Evolutionary conservation across 2,888 invertebrate species (phyloP), one percentile per base, ranked within the genome.

Genomic region (Panopea generosa): DNA sequence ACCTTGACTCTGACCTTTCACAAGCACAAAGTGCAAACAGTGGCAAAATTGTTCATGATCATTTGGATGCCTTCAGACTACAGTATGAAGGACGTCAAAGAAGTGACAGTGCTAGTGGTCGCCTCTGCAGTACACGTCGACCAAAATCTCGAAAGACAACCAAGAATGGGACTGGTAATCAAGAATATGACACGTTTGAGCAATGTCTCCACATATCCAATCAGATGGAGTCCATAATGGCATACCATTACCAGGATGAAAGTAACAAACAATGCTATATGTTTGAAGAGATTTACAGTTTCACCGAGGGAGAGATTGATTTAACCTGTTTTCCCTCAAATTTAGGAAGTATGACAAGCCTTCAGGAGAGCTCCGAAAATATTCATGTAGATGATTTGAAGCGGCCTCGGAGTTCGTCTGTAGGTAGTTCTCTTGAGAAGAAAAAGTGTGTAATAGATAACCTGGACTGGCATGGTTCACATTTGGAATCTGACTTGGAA

Each of bases 141-240:
- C 11, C 22, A 20, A 53, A 52, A 40, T 18, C 33, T 7, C 33
- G 33, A 33, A 16, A 16, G 20, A 9, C 45, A 6, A 45, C 7
- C 16, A 20, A 16, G 3, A 16, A 9, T 16, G n/a, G 6, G 20
- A 18, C 6, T 45, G 6, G n/a, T n/a, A 16, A 6, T 20, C 9
- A 45, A 20, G 7, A 9, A n/a, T 45, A 45, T 68, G 90, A 90
- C 69, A 87, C 89, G 2, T 88, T 90, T 71, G 90, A 90, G 50
- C 86, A 90, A 56, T 88, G 84, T 57, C 73, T 90, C 16, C 86
- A 88, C 24, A 82, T 89, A 4, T 77, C 87, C 14, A 86, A 89
- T 29, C 87, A 90, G 50, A 88, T 88, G 86, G 90, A 90, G 38
- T 87, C 90, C 0, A 75, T 86, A 1, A 74, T 90, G 59, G 85